Base-by-base conservation (phyloP, 2,113 vertebrate species). In the Catharus minimus region DNA sequence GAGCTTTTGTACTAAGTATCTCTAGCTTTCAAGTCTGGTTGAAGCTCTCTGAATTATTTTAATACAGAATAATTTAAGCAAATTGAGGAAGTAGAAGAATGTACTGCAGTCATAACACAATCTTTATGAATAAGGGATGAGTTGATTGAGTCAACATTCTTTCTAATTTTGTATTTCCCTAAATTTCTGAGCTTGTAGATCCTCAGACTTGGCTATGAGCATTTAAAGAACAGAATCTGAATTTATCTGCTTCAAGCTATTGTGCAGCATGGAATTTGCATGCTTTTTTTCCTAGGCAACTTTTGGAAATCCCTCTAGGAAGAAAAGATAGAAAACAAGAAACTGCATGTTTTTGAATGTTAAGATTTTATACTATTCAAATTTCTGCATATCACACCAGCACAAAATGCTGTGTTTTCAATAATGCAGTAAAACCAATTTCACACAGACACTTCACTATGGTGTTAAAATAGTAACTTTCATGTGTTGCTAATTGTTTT, bases 1-100 rank as follows among this genome's bases (percentile, higher is more conserved):
- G 55, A 69, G 30, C 43, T 85, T 76, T 80, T 55, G 55, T 71
- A 27, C 26, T 13, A 44, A 56, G 27, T 61, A 39, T 20, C 47
- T 77, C 7, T 58, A 20, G 33, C 84, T 95, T 90, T 88, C 79
- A 80, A 86, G 47, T 74, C 71, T 88, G 44, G n/a, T n/a, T 87
- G 67, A 82, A 79, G 58, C 7, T 56, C 62, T 76, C 38, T 69
- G 69, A 57, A 66, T 58, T 46, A 74, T 82, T 80, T 87, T 73
- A 77, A 74, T 83, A 74, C 36, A 78, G 61, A 81, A 90, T 73
- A 90, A 79, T 13, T 87, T 91, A 39, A 33, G 52, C 65, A 81
- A 84, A 41, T 53, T 88, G 58, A 94, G 76, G 72, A 95, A 86
- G 86, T 26, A 47, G 27, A 80, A 87, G 11, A 80, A 74, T 58